Evolutionary conservation across 2,113 vertebrate genomes (phyloP), one percentile per base, ranked within the genome.

Genomic region (Microcebus tavaratra): DNA sequence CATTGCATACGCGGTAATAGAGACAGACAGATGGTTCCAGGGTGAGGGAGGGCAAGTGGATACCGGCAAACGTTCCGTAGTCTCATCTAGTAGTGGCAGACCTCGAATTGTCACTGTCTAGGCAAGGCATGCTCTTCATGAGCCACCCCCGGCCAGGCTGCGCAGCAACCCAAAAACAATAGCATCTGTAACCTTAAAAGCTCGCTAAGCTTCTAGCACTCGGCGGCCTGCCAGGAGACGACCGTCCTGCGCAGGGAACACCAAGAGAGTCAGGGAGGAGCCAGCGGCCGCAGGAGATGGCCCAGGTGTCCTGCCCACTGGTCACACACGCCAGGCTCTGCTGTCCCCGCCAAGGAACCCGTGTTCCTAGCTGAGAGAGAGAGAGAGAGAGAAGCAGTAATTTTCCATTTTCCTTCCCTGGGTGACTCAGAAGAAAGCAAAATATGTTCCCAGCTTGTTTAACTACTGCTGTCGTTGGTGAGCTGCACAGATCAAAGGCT

Each of bases 271-370:
- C 23, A 4, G 75, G 67, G 45, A 23, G 23, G 50, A 31, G 50
- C 17, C 14, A 5, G 55, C 48, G 0, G 0, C 76, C 1, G 0
- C 4, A 0, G 29, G 57, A 0, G 45, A 27, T 12, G 68, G 91
- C 94, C 97, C 83, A 3, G 61, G 78, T 31, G 34, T 50, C 82
- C 76, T 42, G 82, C 96, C 93, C 83, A 91, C 95, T 55, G 94
- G 81, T 50, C 10, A 0, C 90, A 68, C 18, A 7, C 31, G 13
- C 79, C 21, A 18, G 92, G 68, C 84, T 63, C 1, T 3, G 67
- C 73, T 3, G 42, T 73, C 73, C 92, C 61, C 88, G 73, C 85
- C 34, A 0, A 42, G 88, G 68, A 75, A 45, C 78, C 63, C 3
- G 0, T 63, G 92, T 91, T 92, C 89, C 65, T 70, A 4, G 68